A percentile compares a stretch with the other conserved stretches of the same genome.
Evolutionary conservation across 2,797 vertebrate species (phyloP).

Genomic region (Hemibagrus guttatus): DNA sequence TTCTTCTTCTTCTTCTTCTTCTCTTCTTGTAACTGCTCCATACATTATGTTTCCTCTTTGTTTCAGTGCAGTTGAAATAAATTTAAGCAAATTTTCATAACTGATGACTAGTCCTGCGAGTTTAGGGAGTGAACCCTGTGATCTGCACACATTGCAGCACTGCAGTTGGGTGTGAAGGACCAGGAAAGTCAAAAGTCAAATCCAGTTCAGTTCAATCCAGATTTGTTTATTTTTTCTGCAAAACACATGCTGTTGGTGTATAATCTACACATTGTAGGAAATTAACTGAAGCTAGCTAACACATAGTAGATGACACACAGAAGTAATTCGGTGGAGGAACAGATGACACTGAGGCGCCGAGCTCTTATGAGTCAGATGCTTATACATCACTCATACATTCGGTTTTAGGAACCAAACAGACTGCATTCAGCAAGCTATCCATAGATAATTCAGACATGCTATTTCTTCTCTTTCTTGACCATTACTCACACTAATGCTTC

Average conservation of each 20-base stretch:
- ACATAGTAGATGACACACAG: constrained; percentile 56
- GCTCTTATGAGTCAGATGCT: not conserved
- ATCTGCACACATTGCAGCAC: not conserved
- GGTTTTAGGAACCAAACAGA: not conserved
- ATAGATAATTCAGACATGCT: not conserved
- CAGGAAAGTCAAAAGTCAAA: not conserved
- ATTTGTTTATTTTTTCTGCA: not conserved
- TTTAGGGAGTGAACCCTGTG: too few species aligned
- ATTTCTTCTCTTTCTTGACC: not conserved
- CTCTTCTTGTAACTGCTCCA: not conserved
- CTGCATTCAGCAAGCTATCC: not conserved
- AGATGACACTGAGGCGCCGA: not conserved
- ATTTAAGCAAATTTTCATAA: too few species aligned
- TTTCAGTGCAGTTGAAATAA: not conserved
- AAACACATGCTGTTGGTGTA: not conserved
- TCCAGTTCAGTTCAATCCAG: not conserved
- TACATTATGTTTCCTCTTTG: not conserved
- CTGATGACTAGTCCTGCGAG: not conserved
- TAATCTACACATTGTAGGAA: not conserved
- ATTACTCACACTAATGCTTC: not conserved
- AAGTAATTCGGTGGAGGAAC: constrained; percentile 60
- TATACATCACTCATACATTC: not conserved
- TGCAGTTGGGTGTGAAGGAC: not conserved
- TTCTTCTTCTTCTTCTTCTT: too few species aligned
- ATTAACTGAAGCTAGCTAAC: constrained; percentile 53